Base-by-base conservation (phyloP, 2,888 invertebrate species). In the Tanypteryx hageni region DNA sequence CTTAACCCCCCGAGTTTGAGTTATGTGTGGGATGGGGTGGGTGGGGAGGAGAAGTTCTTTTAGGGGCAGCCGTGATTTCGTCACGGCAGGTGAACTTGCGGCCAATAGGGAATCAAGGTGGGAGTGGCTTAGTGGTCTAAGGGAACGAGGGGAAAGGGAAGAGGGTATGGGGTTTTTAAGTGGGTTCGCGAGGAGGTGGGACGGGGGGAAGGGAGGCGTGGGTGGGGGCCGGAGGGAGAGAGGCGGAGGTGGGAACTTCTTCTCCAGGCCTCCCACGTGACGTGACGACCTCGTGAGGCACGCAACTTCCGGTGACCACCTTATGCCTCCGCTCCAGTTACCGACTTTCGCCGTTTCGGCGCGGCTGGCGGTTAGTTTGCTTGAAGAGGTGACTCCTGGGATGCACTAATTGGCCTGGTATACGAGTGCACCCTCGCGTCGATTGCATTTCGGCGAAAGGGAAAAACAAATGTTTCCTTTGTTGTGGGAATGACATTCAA, bases 241-340 rank as follows among this genome's bases (percentile, higher is more conserved):
- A 61, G 14, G 18, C 16, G 22, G 59, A 59, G 58, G 86, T 58
- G 59, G 31, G 27, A 16, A 9, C 22, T 22, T 59, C 22, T 31
- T 16, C 83, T 16, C 18, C 31, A 27, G 27, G 27, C 86, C 83
- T 0, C 31, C 31, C 86, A 61, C 61, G 61, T 61, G 59, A 59
- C 85, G 85, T 85, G 86, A 59, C 61, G 61, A 86, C 86, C 86
- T 61, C 86, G 8, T 8, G 86, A 57, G 61, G 57, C 89, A 89
- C 89, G 89, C 89, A 89, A 89, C 89, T 89, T 89, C 89, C 89
- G 89, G 64, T 27, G 16, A 18, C 86, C 86, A 18, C 86, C 59
- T 58, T 22, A 44, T 56, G 57, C 85, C 86, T 59, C 61, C 89
- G 89, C 92, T 92, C 82, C 92, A 92, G 92, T 92, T 92, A 92